These are phyloP conservation scores for Neuroscelio doddi DNA, from an alignment of 2,888 invertebrate genomes.

Conservation along the genomic window DNA sequence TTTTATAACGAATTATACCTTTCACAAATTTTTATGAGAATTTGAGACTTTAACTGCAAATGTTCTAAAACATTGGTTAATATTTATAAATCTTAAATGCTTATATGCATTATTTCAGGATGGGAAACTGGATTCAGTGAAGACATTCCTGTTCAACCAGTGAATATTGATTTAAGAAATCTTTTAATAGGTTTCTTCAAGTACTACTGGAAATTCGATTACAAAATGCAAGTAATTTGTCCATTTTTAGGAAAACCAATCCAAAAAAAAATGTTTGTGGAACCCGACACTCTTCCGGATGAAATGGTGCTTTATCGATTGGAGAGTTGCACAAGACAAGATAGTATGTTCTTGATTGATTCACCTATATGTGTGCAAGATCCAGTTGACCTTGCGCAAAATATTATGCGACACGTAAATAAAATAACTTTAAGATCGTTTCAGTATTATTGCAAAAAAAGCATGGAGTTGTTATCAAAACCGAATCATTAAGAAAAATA, in stretches of 20 bases:
- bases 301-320: too few relatives aligned
- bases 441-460: constrained; percentile 5
- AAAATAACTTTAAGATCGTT: constrained; percentile 5
- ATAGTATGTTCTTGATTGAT: background rate
- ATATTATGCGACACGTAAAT: background rate
- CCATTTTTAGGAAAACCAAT: constrained; percentile 71
- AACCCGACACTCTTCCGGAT: constrained; percentile 48
- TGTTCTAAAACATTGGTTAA: too few relatives aligned
- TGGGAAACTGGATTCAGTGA: constrained; percentile 52
- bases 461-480: background rate
- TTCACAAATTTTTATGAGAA: constrained; percentile 11
- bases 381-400: constrained; percentile 1
- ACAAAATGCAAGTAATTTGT: constrained; percentile 65
- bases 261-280: constrained; percentile 65
- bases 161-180: constrained; percentile 47
- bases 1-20: background rate
- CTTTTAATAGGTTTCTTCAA: constrained; percentile 69
- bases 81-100: too few relatives aligned
- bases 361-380: constrained; percentile 12
- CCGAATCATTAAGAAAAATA: too few relatives aligned
- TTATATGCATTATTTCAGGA: too few relatives aligned
- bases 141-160: constrained; percentile 15
- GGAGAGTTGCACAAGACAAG: background rate
- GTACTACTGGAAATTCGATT: constrained; percentile 70
- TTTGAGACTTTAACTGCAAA: too few relatives aligned